phyloP scores from a whole-genome alignment of 2,888 invertebrate species.

The Diabrotica balteata region DNA sequence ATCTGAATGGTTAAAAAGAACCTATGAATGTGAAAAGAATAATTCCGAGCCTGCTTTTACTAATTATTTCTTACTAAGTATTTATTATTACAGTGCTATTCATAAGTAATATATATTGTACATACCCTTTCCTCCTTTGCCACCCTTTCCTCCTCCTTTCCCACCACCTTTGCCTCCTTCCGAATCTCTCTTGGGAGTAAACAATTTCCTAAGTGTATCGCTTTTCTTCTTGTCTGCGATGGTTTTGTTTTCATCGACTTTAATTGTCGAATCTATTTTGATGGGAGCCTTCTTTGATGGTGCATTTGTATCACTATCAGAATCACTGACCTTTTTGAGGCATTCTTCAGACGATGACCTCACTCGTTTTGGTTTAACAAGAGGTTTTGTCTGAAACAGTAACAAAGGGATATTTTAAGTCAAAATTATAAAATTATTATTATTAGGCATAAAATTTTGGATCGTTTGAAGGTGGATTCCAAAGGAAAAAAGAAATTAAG shows the following conservation, averaged over 20 bases:
- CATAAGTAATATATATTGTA: background rate
- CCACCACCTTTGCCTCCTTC: conserved; percentile 74
- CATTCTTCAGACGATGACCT: conserved; percentile 34
- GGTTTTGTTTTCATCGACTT: conserved; percentile 62
- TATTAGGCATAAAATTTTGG: too few relatives aligned
- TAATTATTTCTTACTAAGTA: too few relatives aligned
- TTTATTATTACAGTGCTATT: background rate
- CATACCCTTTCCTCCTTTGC: conserved; percentile 59
- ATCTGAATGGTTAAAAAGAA: too few relatives aligned
- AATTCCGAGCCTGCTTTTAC: too few relatives aligned
- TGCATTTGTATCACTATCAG: conserved; percentile 44
- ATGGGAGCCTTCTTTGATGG: conserved; percentile 35
- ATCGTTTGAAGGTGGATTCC: too few relatives aligned
- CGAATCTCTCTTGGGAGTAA: conserved; percentile 66
- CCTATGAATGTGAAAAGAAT: too few relatives aligned
- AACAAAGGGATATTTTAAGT: background rate
- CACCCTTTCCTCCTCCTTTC: conserved; percentile 73
- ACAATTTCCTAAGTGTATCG: conserved; percentile 71
- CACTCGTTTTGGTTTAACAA: conserved; percentile 34
- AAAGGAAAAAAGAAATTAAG: too few relatives aligned
- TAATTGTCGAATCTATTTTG: conserved; percentile 49
- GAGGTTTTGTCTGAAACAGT: conserved; percentile 13
- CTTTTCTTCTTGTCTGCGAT: conserved; percentile 76
- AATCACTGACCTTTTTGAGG: conserved; percentile 42
- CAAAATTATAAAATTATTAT: too few relatives aligned